phyloP scores from a whole-genome alignment of 2,888 invertebrate genomes.

The Scrobipalpa costella region DNA sequence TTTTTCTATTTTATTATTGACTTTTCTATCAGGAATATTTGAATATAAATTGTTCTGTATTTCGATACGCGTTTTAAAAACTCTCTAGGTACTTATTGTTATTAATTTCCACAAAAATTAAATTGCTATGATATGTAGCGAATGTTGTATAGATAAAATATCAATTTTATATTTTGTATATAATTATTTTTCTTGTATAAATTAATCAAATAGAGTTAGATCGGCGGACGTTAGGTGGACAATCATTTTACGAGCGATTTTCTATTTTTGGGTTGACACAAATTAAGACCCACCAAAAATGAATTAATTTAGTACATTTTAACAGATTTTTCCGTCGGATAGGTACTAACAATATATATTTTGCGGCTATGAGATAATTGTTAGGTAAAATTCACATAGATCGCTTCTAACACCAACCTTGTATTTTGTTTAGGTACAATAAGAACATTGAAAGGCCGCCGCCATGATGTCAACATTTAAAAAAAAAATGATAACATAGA shows the following conservation, averaged over 20 bases:
- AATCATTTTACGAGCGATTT: conserved; percentile 29
- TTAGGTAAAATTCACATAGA: conserved; percentile 36
- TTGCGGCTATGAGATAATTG: conserved; percentile 40
- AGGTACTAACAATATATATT: conserved; percentile 28
- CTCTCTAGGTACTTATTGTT: conserved; percentile 70
- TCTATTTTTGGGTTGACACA: conserved; percentile 43
- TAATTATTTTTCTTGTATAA: conserved; percentile 75
- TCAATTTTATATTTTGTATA: conserved; percentile 78
- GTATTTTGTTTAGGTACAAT: conserved; percentile 16
- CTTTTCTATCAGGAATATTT: conserved; percentile 50
- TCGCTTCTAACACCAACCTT: conserved; percentile 32
- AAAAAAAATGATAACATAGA: not conserved
- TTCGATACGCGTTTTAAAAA: conserved; percentile 47
- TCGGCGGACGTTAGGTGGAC: conserved; percentile 57
- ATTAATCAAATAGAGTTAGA: conserved; percentile 71
- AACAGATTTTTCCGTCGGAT: conserved; percentile 37
- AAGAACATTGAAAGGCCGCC: not conserved
- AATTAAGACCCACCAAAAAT: conserved; percentile 56
- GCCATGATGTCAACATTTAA: not conserved
- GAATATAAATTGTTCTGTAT: conserved; percentile 50
- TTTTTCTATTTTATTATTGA: conserved; percentile 44
- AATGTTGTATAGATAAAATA: conserved; percentile 70
- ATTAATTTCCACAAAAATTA: conserved; percentile 57
- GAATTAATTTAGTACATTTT: conserved; percentile 32
- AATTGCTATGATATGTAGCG: conserved; percentile 52